Percentiles rank a stretch among this genome's conserved stretches.
Evolutionary conservation across 2,113 vertebrate genomes (phyloP).

Genomic region (Tauraco erythrolophus): DNA sequence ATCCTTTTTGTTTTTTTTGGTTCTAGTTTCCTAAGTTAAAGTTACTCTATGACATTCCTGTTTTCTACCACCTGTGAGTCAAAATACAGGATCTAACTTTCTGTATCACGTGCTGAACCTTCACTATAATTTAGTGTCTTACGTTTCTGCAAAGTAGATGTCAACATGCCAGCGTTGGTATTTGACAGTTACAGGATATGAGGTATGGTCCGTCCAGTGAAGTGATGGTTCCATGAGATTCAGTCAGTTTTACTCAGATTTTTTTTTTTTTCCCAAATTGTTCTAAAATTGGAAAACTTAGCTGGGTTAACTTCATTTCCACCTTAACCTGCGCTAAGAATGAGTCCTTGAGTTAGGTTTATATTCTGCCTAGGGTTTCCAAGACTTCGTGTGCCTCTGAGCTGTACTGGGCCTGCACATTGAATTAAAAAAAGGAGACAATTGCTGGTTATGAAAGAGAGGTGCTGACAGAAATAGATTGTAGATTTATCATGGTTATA

Average conservation of each 20-base stretch:
- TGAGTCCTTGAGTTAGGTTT: neutral
- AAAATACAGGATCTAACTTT: neutral
- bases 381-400: neutral
- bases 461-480: neutral
- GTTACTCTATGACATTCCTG: neutral
- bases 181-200: neutral
- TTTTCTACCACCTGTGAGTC: neutral
- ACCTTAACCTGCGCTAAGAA: neutral
- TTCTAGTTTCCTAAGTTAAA: neutral
- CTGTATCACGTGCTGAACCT: neutral
- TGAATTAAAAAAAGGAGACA: neutral
- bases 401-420: neutral
- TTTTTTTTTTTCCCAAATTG: neutral
- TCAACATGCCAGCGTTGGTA: neutral
- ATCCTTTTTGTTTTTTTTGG: neutral
- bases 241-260: neutral
- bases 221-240: neutral
- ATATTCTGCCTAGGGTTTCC: neutral
- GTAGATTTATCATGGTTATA: neutral
- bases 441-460: neutral
- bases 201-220: neutral
- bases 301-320: neutral
- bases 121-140: neutral
- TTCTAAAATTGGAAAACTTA: neutral
- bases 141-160: neutral